Base-by-base conservation (phyloP, 2,797 vertebrate species). In the Neomorphus geoffroyi region DNA sequence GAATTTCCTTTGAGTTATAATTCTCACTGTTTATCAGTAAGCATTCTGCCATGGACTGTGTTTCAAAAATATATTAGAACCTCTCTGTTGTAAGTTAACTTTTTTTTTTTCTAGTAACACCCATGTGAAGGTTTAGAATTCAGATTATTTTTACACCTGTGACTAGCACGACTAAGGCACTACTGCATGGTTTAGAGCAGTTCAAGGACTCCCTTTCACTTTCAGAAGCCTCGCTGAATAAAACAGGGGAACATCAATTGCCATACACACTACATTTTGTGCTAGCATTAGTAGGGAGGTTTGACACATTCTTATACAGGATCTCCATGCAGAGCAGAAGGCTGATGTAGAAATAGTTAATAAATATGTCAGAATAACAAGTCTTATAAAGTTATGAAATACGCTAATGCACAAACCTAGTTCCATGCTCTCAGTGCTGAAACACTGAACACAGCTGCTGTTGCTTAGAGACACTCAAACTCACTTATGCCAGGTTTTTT, bases 361-460 rank as follows among this genome's bases (percentile, higher is more conserved):
- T 37, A 57, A 65, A 51, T 62, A 66, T 32, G 15, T 7, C 3
- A 3, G 21, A 33, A 80, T 43, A 48, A 13, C 10, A 80, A 61
- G 11, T 46, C 51, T 41, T 23, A 62, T 33, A 30, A 46, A 77
- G 43, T n/a, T 91, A 53, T 8, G 9, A 67, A 66, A 53, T 43
- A 53, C 0, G 2, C 9, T 15, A 28, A 62, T 53, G 4, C 46
- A 57, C 39, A 33, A 58, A 62, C 37, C 22, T 54, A 39, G 18
- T 60, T 69, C 33, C n/a, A 16, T 27, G 64, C 8, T 86, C 28
- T 41, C 79, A 19, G 22, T 1, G 1, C 41, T 32, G 53, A 51
- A 41, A 13, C 0, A 0, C 23, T 2, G 17, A 73, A 8, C 14
- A 15, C 0, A 9, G 27, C 27, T 84, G 32, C 7, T 67, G 43